Conservation (phyloP, 2,888 invertebrate species). For the Leucoma salicis region DNA sequence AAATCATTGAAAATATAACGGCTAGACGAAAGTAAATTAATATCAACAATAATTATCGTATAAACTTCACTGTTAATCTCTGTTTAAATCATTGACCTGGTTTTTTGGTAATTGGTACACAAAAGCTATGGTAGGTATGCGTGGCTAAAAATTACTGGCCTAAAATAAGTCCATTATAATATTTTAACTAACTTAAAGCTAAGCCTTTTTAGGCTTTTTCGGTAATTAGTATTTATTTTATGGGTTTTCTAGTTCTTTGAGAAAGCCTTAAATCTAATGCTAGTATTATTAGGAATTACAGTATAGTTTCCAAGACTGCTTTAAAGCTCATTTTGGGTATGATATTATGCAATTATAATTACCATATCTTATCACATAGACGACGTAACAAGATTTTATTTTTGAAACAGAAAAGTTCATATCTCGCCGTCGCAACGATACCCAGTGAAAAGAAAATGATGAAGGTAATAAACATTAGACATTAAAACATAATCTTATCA, state of each 20-base stretch:
- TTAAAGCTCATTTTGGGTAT: no score
- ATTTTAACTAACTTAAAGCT: conserved; percentile 8
- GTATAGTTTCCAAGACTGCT: no score
- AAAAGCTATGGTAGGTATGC: conserved; percentile 20
- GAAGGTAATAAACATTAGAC: conserved; percentile 22
- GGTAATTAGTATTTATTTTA: background rate
- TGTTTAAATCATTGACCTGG: conserved; percentile 27
- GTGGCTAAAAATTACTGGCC: conserved; percentile 17
- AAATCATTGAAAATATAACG: conserved; percentile 17
- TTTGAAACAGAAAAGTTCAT: conserved; percentile 39
- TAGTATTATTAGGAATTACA: no score
- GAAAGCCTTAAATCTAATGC: no score
- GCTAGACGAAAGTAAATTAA: conserved; percentile 8
- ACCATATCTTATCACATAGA: background rate
- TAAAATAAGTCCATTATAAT: conserved; percentile 14
- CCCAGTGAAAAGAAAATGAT: conserved; percentile 31
- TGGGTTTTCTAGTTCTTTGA: background rate
- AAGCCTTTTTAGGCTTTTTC: background rate
- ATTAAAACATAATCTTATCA: no score
- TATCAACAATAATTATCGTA: conserved; percentile 17
- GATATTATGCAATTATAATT: no score
- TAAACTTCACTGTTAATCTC: conserved; percentile 6
- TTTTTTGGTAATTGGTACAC: conserved; percentile 24
- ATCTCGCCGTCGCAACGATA: conserved; percentile 35
- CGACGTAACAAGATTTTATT: conserved; percentile 18